Evolutionary conservation across 2,113 vertebrate species (phyloP).

Genomic region (Ochotona curzoniae): DNA sequence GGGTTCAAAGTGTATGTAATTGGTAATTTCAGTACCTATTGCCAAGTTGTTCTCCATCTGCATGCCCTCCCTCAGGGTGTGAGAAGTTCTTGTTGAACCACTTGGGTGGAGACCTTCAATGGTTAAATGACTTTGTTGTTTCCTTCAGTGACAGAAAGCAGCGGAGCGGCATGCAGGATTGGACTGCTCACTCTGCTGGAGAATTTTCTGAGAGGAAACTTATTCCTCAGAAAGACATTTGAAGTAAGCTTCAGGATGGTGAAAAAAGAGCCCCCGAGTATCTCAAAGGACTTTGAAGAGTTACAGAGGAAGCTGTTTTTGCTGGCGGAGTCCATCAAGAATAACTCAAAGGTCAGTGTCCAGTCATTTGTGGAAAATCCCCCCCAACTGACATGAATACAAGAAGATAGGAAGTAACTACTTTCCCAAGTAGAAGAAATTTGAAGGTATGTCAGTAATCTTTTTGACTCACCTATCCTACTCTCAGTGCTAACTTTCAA

Average conservation of each 20-base stretch:
- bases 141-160: constrained; percentile 19
- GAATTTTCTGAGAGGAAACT: background rate
- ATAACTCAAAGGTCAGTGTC: constrained; percentile 86
- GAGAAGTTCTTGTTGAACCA: background rate
- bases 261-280: constrained; percentile 57
- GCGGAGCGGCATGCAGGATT: constrained; percentile 25
- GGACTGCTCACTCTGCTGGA: background rate
- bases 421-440: constrained; percentile 30
- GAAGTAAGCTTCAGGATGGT: constrained; percentile 40
- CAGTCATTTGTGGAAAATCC: constrained; percentile 12
- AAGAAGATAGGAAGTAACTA: background rate
- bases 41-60: background rate
- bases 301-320: constrained; percentile 86
- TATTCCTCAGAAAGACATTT: background rate
- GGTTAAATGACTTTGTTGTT: constrained; percentile 47
- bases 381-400: background rate
- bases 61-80: background rate
- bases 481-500: constrained; percentile 31
- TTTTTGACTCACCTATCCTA: background rate
- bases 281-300: constrained; percentile 85
- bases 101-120: background rate
- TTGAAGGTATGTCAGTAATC: background rate
- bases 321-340: constrained; percentile 84
- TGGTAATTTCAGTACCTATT: constrained; percentile 30
- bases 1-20: background rate